phyloP scores from a whole-genome alignment of 35 echinoderm and acorn worm species.

The Stichopus chloronotus region DNA sequence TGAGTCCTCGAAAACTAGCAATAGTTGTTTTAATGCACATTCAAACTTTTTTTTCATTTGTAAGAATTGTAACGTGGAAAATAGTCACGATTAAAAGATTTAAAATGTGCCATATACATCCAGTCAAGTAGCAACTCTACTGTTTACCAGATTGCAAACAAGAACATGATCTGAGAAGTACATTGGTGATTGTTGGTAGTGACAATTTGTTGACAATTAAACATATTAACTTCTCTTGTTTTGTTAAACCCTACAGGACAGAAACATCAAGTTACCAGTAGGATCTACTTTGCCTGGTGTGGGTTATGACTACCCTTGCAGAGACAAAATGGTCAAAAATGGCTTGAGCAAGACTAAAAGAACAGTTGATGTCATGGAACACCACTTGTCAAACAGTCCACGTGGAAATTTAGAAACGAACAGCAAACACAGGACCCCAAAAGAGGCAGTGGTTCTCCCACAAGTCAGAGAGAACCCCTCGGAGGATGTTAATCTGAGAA shows the following conservation, averaged over 20 bases:
- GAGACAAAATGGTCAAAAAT: background rate
- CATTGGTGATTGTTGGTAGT: too few relatives aligned
- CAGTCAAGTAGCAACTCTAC: too few relatives aligned
- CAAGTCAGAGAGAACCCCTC: background rate
- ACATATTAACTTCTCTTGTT: background rate
- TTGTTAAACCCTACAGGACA: background rate
- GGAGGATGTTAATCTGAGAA: background rate
- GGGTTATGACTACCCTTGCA: slow-evolving; percentile 6
- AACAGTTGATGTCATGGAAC: slow-evolving; percentile 38
- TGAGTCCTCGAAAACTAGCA: too few relatives aligned
- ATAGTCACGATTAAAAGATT: too few relatives aligned
- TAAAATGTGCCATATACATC: too few relatives aligned
- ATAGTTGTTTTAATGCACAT: too few relatives aligned
- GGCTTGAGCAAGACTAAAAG: slow-evolving; percentile 15
- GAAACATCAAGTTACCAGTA: background rate
- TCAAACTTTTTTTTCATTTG: too few relatives aligned
- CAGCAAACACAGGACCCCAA: background rate
- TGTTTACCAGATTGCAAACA: too few relatives aligned
- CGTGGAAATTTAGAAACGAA: background rate
- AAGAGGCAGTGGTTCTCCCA: background rate
- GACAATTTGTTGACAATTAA: too few relatives aligned
- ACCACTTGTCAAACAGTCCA: slow-evolving; percentile 30
- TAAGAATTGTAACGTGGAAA: too few relatives aligned
- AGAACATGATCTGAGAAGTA: too few relatives aligned
- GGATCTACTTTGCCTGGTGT: slow-evolving; percentile 1